Evolutionary conservation across 2,888 invertebrate genomes (phyloP).

Genomic region (Chrysina gloriosa): DNA sequence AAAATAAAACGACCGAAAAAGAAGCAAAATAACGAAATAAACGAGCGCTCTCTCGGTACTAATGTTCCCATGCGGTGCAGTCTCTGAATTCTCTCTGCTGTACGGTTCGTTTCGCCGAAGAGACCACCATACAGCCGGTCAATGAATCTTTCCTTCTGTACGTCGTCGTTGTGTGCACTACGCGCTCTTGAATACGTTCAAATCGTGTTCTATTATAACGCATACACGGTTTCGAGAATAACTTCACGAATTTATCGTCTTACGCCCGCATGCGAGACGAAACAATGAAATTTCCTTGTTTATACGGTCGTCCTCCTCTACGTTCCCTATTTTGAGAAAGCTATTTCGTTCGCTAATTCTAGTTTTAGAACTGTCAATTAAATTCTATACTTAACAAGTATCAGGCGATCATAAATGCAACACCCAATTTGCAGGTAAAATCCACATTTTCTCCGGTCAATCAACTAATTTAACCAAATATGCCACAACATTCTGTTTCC

Average conservation of each 20-base stretch:
- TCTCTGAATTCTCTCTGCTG: slow-evolving; percentile 19
- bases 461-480: too few species aligned
- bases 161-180: slow-evolving; percentile 27
- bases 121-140: slow-evolving; percentile 32
- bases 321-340: too few species aligned
- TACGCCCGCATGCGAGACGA: slow-evolving; percentile 1
- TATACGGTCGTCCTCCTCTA: not conserved
- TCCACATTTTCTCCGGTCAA: too few species aligned
- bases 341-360: too few species aligned
- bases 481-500: too few species aligned
- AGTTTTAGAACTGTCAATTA: too few species aligned
- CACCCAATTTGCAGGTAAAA: too few species aligned
- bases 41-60: slow-evolving; percentile 12
- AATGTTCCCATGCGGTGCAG: slow-evolving; percentile 32
- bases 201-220: not conserved
- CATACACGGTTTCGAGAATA: slow-evolving; percentile 7
- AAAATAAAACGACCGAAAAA: not conserved
- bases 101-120: slow-evolving; percentile 25
- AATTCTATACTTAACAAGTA: too few species aligned
- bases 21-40: slow-evolving; percentile 3
- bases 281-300: slow-evolving; percentile 6
- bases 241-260: not conserved
- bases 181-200: slow-evolving; percentile 12
- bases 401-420: not conserved
- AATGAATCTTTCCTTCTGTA: slow-evolving; percentile 29